phyloP scores from a whole-genome alignment of 1,140 invertebrate species.

The Brachionus plicatilis region DNA sequence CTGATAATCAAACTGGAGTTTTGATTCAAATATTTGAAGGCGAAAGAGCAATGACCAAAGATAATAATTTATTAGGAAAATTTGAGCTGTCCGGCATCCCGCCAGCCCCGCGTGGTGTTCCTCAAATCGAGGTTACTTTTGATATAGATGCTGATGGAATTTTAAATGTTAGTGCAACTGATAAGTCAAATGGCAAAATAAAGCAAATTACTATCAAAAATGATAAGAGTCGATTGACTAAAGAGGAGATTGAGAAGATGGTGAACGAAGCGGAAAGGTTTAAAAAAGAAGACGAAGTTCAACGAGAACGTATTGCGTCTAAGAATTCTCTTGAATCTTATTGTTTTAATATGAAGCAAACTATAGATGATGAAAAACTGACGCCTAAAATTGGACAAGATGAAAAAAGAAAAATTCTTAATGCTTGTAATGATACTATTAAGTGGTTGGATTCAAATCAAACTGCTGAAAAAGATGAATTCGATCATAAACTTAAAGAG shows the following conservation, averaged over 20 bases:
- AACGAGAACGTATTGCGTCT: conserved; percentile 72
- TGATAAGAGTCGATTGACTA: conserved; percentile 85
- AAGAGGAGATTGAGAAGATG: conserved; percentile 95
- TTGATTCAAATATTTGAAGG: conserved; percentile 70
- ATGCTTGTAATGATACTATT: conserved; percentile 87
- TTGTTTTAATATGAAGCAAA: conserved; percentile 90
- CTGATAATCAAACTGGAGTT: conserved; percentile 84
- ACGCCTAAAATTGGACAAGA: conserved; percentile 67
- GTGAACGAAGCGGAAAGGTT: conserved; percentile 93
- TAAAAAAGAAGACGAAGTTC: conserved; percentile 77
- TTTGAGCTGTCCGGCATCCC: conserved; percentile 89
- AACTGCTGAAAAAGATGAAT: conserved; percentile 59
- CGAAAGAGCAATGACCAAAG: conserved; percentile 63
- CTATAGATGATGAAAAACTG: conserved; percentile 66
- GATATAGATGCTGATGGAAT: conserved; percentile 63
- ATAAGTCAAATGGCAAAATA: conserved; percentile 78
- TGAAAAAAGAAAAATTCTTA: conserved; percentile 77
- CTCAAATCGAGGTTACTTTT: conserved; percentile 68
- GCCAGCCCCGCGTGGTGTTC: conserved; percentile 85
- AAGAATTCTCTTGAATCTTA: conserved; percentile 92
- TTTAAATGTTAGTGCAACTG: conserved; percentile 57
- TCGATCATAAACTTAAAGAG: conserved; percentile 54
- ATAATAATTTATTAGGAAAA: conserved; percentile 78
- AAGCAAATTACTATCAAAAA: conserved; percentile 98
- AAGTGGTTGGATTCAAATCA: conserved; percentile 90